Evolutionary conservation across 1,140 invertebrate species (phyloP), one percentile per base, ranked within the genome.

Genomic region (Megalopta genalis): DNA sequence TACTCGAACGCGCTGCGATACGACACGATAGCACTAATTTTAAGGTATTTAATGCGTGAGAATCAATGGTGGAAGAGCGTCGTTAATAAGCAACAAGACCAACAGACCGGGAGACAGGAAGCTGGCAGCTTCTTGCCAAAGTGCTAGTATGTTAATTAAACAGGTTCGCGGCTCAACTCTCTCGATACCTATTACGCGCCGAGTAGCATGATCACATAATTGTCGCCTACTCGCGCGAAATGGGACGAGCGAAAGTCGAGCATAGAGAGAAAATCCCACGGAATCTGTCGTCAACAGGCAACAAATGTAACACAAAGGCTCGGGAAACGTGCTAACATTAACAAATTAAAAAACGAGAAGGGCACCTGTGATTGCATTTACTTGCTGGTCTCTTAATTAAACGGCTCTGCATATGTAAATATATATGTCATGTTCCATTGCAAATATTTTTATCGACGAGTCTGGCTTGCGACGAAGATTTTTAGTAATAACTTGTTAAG

Each of bases 231-330:
- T 59, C 70, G 65, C 49, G 62, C 81, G 52, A 85, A 82, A 80
- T 85, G 84, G 82, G 84, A 86, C 85, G 80, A 84, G 87, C 83
- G 87, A 88, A 88, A 88, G 87, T 87, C 85, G 83, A 87, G 81
- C 75, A 80, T 79, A 74, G 79, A 85, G 87, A 83, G 85, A 88
- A 86, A 85, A 87, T 87, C 76, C 70, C 79, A 84, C 74, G 82
- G 84, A 84, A 83, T 64, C 32, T 10, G n/a, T 32, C 27, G 21
- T 37, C 27, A 6, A 39, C n/a, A 21, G n/a, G n/a, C 54, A 14
- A 12, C n/a, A 7, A 57, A 54, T 21, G 52, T 49, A 21, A 0
- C 52, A n/a, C 18, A 54, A 3, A 3, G 52, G 4, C 1, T 49
- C 46, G 52, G n/a, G 1, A 54, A 59, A 59, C 23, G 23, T 12